A percentile compares a stretch with the other conserved stretches of the same genome.
These are phyloP conservation scores for Gasterosteus nipponicus DNA, from an alignment of 2,113 vertebrate genomes.

Conservation along the genomic window DNA sequence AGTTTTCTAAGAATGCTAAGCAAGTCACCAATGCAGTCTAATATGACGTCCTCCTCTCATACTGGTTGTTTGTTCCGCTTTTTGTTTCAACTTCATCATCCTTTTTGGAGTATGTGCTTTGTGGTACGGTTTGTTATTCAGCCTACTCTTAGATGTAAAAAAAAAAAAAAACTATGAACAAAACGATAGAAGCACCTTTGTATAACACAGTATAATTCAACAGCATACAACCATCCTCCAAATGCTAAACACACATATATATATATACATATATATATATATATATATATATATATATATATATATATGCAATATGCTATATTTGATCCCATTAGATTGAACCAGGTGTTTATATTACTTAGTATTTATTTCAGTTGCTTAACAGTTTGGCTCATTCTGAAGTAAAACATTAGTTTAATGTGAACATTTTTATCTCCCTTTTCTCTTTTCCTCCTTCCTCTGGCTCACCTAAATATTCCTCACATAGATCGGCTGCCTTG, in stretches of 20 bases:
- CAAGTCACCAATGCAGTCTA: too few relatives aligned
- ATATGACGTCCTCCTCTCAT: neutral
- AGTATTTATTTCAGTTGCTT: too few relatives aligned
- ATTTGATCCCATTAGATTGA: too few relatives aligned
- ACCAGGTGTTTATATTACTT: too few relatives aligned
- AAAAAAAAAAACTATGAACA: neutral
- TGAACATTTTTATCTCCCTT: too few relatives aligned
- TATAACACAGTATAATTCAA: neutral
- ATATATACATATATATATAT: too few relatives aligned
- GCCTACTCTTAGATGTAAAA: neutral
- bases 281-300: too few relatives aligned
- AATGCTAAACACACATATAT: neutral
- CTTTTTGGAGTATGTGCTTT: neutral
- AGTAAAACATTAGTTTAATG: neutral
- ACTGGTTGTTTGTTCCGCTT: neutral
- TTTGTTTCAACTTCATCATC: neutral
- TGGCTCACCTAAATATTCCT: slow-evolving; percentile 52
- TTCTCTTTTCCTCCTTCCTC: neutral
- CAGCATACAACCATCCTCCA: neutral
- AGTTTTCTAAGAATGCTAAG: neutral
- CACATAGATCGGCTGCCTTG: slow-evolving; percentile 22
- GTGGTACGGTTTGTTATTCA: neutral
- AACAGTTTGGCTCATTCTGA: too few relatives aligned
- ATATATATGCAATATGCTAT: neutral
- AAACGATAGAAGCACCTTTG: neutral